phyloP scores from a whole-genome alignment of 2,797 vertebrate species.

The Phrynocephalus vlangalii region DNA sequence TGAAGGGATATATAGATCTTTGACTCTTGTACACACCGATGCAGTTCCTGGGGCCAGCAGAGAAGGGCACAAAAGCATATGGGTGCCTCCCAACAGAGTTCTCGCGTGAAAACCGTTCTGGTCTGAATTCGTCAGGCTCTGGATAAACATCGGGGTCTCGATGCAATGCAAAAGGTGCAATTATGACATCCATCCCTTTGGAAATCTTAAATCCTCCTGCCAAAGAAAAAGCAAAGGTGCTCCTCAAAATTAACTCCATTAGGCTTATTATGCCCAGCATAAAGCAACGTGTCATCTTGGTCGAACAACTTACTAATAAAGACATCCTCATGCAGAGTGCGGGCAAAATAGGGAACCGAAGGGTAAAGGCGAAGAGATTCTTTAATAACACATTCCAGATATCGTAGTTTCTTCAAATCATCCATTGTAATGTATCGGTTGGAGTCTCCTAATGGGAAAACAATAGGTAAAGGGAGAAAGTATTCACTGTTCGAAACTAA shows the following conservation, averaged over 20 bases:
- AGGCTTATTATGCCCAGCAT: background rate
- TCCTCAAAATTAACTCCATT: background rate
- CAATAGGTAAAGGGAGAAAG: background rate
- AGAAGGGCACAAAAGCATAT: slow-evolving; percentile 91
- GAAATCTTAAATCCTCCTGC: slow-evolving; percentile 85
- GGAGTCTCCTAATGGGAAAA: slow-evolving; percentile 79
- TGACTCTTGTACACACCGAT: slow-evolving; percentile 83
- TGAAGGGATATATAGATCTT: background rate
- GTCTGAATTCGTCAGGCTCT: slow-evolving; percentile 89
- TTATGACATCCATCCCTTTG: slow-evolving; percentile 80
- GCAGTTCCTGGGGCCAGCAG: slow-evolving; percentile 94
- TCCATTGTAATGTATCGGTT: slow-evolving; percentile 81
- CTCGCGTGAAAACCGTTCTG: slow-evolving; percentile 89
- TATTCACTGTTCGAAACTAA: background rate
- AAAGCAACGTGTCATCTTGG: background rate
- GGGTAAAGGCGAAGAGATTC: slow-evolving; percentile 91
- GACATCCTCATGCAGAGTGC: slow-evolving; percentile 85
- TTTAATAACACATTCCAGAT: slow-evolving; percentile 93
- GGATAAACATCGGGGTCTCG: slow-evolving; percentile 88
- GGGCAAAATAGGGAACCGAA: slow-evolving; percentile 91
- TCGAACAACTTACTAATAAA: slow-evolving; percentile 82
- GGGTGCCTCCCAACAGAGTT: slow-evolving; percentile 86
- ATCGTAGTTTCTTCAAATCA: slow-evolving; percentile 90
- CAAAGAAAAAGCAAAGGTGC: slow-evolving; percentile 34
- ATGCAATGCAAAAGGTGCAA: slow-evolving; percentile 87